Conservation (phyloP, 2,113 vertebrate species). For the Triplophysa tibetana region DNA sequence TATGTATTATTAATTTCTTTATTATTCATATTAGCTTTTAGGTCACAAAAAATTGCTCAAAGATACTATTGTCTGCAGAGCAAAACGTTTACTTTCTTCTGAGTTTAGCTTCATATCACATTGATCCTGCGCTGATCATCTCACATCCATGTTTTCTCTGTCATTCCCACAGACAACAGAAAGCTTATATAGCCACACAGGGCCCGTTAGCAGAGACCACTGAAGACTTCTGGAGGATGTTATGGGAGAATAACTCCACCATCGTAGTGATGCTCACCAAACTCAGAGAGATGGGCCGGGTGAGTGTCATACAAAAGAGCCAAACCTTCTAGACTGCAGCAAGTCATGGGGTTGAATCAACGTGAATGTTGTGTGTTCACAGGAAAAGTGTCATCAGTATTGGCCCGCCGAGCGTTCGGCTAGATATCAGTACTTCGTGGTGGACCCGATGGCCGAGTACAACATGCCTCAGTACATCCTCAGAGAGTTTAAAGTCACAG, state of each 20-base stretch:
- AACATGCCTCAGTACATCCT: conserved; percentile 99
- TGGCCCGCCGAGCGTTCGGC: conserved; percentile 95
- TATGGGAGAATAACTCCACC: conserved; percentile 98
- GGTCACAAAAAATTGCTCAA: too few relatives aligned
- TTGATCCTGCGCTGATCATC: not conserved
- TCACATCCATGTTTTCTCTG: not conserved
- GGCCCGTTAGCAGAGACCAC: conserved; percentile 96
- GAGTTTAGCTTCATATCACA: too few relatives aligned
- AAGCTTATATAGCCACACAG: conserved; percentile 94
- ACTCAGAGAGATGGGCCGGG: conserved; percentile 89
- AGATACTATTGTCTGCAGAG: too few relatives aligned
- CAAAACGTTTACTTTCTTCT: too few relatives aligned
- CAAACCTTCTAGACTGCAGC: not conserved
- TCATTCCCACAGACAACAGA: conserved; percentile 85
- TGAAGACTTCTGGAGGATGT: conserved; percentile 97
- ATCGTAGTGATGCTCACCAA: conserved; percentile 98
- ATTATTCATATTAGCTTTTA: too few relatives aligned
- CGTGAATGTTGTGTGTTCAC: conserved; percentile 38
- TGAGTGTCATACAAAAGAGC: conserved; percentile 7
- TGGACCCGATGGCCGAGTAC: conserved; percentile 98
- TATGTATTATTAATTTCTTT: too few relatives aligned
- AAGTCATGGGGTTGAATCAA: not conserved
- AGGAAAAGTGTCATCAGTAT: conserved; percentile 98
- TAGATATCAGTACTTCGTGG: conserved; percentile 96
- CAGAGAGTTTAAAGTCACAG: conserved; percentile 96